Evolutionary conservation across 2,113 vertebrate species (phyloP).

Genomic region (Etia nguti): DNA sequence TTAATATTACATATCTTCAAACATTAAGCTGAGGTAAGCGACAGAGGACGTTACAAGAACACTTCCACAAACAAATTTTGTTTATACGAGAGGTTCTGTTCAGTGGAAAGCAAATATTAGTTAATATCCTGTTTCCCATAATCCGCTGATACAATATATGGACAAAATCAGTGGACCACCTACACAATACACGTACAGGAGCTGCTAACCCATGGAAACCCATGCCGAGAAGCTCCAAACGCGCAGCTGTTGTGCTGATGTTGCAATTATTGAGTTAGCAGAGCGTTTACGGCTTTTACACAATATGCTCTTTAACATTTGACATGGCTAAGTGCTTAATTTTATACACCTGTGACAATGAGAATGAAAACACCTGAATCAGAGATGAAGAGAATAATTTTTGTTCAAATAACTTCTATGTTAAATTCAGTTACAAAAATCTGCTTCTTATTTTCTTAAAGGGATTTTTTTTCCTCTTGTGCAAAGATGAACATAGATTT

Average conservation of each 20-base stretch:
- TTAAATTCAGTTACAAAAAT: neutral
- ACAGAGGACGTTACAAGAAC: neutral
- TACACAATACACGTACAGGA: neutral
- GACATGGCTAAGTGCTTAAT: neutral
- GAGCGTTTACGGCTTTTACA: neutral
- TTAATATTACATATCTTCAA: neutral
- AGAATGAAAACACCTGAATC: neutral
- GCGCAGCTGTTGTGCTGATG: neutral
- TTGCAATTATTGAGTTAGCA: neutral
- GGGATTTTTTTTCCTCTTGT: neutral
- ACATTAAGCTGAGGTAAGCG: neutral
- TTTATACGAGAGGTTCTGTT: neutral
- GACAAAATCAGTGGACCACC: neutral
- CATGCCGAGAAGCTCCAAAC: neutral
- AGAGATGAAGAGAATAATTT: neutral
- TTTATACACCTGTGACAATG: neutral
- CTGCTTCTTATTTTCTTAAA: neutral
- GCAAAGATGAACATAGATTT: neutral
- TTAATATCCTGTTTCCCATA: neutral
- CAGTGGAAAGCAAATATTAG: neutral
- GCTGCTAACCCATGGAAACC: neutral
- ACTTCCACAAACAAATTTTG: neutral
- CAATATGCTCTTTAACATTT: neutral
- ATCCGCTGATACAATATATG: neutral
- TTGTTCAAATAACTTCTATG: neutral